phyloP scores from a whole-genome alignment of 2,113 vertebrate genomes.

The Brachyhypopomus occidentalis region DNA sequence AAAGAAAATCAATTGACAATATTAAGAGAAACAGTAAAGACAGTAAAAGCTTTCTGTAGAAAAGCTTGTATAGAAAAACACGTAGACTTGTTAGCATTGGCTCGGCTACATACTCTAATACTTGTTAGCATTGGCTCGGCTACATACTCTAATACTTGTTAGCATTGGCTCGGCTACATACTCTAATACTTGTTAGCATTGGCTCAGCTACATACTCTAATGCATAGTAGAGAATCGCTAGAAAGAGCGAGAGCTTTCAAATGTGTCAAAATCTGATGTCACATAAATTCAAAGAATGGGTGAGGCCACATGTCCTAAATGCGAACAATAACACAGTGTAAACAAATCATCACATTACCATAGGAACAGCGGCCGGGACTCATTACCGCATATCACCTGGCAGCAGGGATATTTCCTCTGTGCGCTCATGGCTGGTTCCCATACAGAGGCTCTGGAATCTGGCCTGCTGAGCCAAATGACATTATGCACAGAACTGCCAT shows the following conservation, averaged over 20 bases:
- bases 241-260: not conserved
- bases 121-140: too few relatives aligned
- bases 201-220: not conserved
- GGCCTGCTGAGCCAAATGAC: constrained; percentile 40
- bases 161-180: not conserved
- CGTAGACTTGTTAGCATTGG: too few relatives aligned
- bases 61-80: too few relatives aligned
- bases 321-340: constrained; percentile 41
- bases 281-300: constrained; percentile 3
- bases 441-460: constrained; percentile 34
- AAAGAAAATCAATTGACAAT: too few relatives aligned
- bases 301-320: constrained; percentile 9
- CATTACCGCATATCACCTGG: constrained; percentile 47
- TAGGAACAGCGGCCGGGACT: constrained; percentile 44
- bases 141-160: too few relatives aligned
- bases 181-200: not conserved
- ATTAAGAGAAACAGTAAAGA: too few relatives aligned
- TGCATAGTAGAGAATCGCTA: not conserved
- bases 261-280: not conserved
- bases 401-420: constrained; percentile 41
- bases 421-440: constrained; percentile 35
- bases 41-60: too few relatives aligned
- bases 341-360: constrained; percentile 47
- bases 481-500: constrained; percentile 34
- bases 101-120: too few relatives aligned